phyloP scores from a whole-genome alignment of 2,113 vertebrate genomes.

The Thinocorus orbignyianus region DNA sequence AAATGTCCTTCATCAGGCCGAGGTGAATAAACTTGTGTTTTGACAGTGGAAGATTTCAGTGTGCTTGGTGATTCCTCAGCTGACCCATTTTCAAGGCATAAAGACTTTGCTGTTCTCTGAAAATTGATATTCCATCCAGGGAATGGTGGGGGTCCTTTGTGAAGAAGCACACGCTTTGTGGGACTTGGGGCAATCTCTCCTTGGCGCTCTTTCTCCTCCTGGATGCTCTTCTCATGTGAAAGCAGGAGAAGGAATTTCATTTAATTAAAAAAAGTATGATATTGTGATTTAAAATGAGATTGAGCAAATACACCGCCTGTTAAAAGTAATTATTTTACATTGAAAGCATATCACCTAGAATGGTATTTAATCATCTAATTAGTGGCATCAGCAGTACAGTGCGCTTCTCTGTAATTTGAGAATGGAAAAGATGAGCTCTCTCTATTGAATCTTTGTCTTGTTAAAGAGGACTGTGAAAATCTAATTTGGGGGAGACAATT shows the following conservation, averaged over 20 bases:
- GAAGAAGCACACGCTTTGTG: not conserved
- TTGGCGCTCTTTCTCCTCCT: not conserved
- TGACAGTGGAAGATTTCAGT: not conserved
- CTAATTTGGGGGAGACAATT: slow-evolving; percentile 44
- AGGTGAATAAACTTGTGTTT: not conserved
- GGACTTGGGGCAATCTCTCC: not conserved
- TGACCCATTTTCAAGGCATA: not conserved
- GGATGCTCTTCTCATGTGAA: slow-evolving; percentile 21
- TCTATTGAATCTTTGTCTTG: slow-evolving; percentile 48
- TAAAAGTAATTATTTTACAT: slow-evolving; percentile 68
- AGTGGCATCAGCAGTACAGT: slow-evolving; percentile 18
- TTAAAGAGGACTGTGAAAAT: slow-evolving; percentile 59
- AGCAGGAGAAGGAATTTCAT: slow-evolving; percentile 7
- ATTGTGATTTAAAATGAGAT: slow-evolving; percentile 59
- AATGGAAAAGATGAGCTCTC: slow-evolving; percentile 23
- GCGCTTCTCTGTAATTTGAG: slow-evolving; percentile 18
- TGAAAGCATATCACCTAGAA: slow-evolving; percentile 68
- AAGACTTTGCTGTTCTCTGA: slow-evolving; percentile 26
- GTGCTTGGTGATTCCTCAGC: not conserved
- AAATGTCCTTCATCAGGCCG: not conserved
- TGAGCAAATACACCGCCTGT: slow-evolving; percentile 57
- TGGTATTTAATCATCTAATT: slow-evolving; percentile 73
- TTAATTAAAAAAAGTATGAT: slow-evolving; percentile 59
- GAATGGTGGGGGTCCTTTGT: not conserved
- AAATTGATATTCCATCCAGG: slow-evolving; percentile 26